These are phyloP conservation scores for Periophthalmus modestus DNA, from an alignment of 2,113 vertebrate species.

Conservation along the genomic window DNA sequence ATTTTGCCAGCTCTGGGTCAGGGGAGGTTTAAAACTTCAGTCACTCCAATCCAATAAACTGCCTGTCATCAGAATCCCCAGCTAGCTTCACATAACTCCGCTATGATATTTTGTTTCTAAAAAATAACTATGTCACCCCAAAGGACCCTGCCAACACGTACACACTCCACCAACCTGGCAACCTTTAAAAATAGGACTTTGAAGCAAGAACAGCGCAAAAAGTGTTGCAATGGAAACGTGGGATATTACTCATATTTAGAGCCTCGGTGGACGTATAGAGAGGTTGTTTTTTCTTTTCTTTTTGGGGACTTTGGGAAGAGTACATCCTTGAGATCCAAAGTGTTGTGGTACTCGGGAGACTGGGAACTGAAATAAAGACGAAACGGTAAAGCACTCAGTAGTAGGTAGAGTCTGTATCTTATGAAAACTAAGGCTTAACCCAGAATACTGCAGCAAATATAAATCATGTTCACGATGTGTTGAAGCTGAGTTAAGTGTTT, in stretches of 20 bases:
- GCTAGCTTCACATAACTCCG: constrained; percentile 2
- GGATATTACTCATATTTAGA: constrained; percentile 44
- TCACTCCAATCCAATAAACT: constrained; percentile 46
- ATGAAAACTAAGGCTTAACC: neutral
- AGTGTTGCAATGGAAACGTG: constrained; percentile 1
- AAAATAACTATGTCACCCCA: constrained; percentile 18
- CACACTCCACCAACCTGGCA: constrained; percentile 4
- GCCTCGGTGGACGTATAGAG: constrained; percentile 47
- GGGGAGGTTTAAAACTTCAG: constrained; percentile 26
- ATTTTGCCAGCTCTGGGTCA: constrained; percentile 38
- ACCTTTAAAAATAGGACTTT: constrained; percentile 20
- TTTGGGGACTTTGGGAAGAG: constrained; percentile 38
- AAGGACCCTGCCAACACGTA: constrained; percentile 18
- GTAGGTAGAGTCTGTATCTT: neutral
- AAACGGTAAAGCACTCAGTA: constrained; percentile 29
- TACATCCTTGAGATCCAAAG: constrained; percentile 41
- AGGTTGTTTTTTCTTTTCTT: constrained; percentile 60
- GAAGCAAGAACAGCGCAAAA: constrained; percentile 21
- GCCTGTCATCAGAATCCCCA: constrained; percentile 21
- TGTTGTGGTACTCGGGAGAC: constrained; percentile 63
- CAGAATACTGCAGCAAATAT: neutral
- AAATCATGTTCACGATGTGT: neutral
- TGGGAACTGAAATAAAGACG: constrained; percentile 42
- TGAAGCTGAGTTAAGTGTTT: neutral
- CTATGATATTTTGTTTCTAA: constrained; percentile 12